Base-by-base conservation (phyloP, 1,140 invertebrate genomes). In the Camponotus floridanus region DNA sequence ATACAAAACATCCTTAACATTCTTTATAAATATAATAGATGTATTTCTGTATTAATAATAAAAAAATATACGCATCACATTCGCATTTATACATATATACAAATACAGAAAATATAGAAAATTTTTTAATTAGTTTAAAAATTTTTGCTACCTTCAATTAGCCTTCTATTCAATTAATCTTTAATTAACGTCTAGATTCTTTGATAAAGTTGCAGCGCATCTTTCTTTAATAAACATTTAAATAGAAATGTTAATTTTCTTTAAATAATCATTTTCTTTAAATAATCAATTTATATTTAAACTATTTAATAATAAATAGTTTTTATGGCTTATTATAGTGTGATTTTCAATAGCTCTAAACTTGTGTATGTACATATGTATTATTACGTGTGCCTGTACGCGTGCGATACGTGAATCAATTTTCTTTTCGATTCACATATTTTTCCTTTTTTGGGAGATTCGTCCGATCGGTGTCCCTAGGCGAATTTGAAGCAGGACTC, bases 351-450 rank as follows among this genome's bases (percentile, higher is more conserved):
- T 31, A 26, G 48, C 48, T 51, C 15, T 18, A 8, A 5, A 74
- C 42, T 21, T 61, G 15, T 61, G 48, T 26, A 45, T 8, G n/a
- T 31, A 57, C 21, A 26, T n/a, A 57, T 39, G n/a, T 62, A 9
- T 13, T 39, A 26, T 74, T 74, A 36, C 51, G 26, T 45, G 7
- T 42, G 67, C 9, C 79, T 83, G 68, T 59, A n/a, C 67, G 51
- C 51, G 21, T 74, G 55, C 68, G 68, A 83, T 81, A 81, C 67
- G 79, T 57, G 79, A 81, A 81, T 81, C 79, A 81, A 81, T 81
- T 81, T 81, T 7, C 36, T 81, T 61, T 48, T 45, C 79, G 31
- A 73, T 36, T 6, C 39, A 61, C 11, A 36, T 83, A 55, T n/a
- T 83, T 67, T 68, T 48, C 31, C 76, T 5, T 55, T 83, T 42